phyloP scores from a whole-genome alignment of 2,888 invertebrate species.

The Falcaria lacertinaria region DNA sequence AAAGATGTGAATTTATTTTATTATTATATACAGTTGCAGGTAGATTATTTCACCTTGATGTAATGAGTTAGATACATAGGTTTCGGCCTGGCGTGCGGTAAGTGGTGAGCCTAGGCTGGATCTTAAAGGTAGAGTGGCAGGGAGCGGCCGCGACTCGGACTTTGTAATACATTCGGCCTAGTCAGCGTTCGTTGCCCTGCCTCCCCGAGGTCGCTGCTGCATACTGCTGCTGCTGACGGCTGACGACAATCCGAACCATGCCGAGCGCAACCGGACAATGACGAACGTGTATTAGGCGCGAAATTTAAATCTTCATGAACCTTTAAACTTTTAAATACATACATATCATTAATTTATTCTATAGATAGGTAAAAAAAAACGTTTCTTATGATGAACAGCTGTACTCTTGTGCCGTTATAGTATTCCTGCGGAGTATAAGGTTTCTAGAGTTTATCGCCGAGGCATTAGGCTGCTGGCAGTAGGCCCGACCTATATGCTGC shows the following conservation, averaged over 20 bases:
- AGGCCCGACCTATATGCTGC: too few species aligned
- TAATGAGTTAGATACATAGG: conserved; percentile 60
- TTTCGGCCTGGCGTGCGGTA: conserved; percentile 55
- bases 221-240: conserved; percentile 23
- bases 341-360: not conserved
- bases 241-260: conserved; percentile 16
- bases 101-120: conserved; percentile 72
- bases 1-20: not conserved
- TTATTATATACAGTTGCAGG: conserved; percentile 24
- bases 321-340: not conserved
- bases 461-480: too few species aligned
- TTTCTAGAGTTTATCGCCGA: too few species aligned
- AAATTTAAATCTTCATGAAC: conserved; percentile 32
- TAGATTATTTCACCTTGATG: conserved; percentile 66
- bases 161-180: conserved; percentile 79
- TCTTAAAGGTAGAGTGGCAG: conserved; percentile 71
- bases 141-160: conserved; percentile 74
- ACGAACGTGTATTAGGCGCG: conserved; percentile 41
- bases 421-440: too few species aligned
- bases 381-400: too few species aligned
- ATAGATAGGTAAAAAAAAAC: too few species aligned
- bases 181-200: conserved; percentile 76
- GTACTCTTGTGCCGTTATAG: too few species aligned
- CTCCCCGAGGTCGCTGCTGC: conserved; percentile 61
- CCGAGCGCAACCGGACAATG: conserved; percentile 55